phyloP scores from a whole-genome alignment of 2,888 invertebrate species.

The Pogonocherus hispidulus region DNA sequence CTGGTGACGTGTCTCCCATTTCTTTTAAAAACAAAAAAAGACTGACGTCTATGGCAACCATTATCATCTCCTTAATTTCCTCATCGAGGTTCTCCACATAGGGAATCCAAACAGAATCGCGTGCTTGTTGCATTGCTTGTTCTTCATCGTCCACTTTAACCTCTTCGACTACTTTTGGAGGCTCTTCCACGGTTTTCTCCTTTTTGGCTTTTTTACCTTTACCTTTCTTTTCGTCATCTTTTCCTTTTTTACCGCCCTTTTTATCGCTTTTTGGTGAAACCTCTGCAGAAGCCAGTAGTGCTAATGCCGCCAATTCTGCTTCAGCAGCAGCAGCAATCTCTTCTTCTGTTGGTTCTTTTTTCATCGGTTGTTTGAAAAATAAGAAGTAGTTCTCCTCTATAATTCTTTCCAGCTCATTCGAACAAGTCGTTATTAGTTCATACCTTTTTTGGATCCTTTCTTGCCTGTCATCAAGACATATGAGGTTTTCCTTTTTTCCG shows the following conservation, averaged over 20 bases:
- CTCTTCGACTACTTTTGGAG: slow-evolving; percentile 47
- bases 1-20: slow-evolving; percentile 65
- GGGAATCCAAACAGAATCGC: slow-evolving; percentile 60
- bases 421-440: slow-evolving; percentile 69
- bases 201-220: slow-evolving; percentile 34
- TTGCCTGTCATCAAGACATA: slow-evolving; percentile 73
- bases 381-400: slow-evolving; percentile 78
- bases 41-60: slow-evolving; percentile 33
- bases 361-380: slow-evolving; percentile 74
- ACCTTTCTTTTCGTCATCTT: slow-evolving; percentile 36
- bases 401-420: slow-evolving; percentile 72
- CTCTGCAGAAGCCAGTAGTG: slow-evolving; percentile 59
- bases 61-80: slow-evolving; percentile 66
- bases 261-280: slow-evolving; percentile 37
- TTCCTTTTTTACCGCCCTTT: slow-evolving; percentile 37
- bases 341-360: slow-evolving; percentile 59
- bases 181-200: slow-evolving; percentile 49
- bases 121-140: slow-evolving; percentile 66
- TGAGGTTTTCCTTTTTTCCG: slow-evolving; percentile 71
- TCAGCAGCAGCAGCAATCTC: slow-evolving; percentile 59
- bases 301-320: too few species aligned
- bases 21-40: slow-evolving; percentile 74
- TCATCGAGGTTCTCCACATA: slow-evolving; percentile 55
- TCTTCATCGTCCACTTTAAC: slow-evolving; percentile 52
- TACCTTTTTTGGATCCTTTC: slow-evolving; percentile 73